A percentile compares a stretch with the other conserved stretches of the same genome.
phyloP scores from a whole-genome alignment of 2,888 invertebrate genomes.

The Syrphus vitripennis region DNA sequence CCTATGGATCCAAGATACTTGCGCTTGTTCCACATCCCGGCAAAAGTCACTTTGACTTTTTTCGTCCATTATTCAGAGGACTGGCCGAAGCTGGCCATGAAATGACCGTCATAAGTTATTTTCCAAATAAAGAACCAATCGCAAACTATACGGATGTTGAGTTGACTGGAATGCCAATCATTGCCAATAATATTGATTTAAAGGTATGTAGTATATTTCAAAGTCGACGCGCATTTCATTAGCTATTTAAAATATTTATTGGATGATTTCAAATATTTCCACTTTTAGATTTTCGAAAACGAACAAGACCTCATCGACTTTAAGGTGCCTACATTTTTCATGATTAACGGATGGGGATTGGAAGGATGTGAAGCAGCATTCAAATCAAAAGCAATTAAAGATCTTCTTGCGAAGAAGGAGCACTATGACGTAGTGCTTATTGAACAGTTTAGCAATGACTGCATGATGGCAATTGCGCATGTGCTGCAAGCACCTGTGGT shows the following conservation, averaged over 20 bases:
- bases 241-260: not conserved
- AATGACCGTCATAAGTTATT: conserved; percentile 80
- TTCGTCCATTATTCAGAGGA: conserved; percentile 79
- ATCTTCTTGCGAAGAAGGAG: conserved; percentile 76
- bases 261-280: not conserved
- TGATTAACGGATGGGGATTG: conserved; percentile 76
- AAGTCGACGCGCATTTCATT: not conserved
- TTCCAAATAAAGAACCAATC: conserved; percentile 77
- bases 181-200: conserved; percentile 76
- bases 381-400: conserved; percentile 74
- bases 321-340: conserved; percentile 76
- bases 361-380: conserved; percentile 74
- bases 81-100: conserved; percentile 80
- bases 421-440: conserved; percentile 86
- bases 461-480: conserved; percentile 85
- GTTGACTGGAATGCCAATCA: conserved; percentile 74
- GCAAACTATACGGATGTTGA: conserved; percentile 77
- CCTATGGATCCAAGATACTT: conserved; percentile 74
- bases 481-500: conserved; percentile 84
- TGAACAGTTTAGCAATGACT: conserved; percentile 87
- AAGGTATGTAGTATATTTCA: conserved; percentile 71
- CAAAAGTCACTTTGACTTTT: conserved; percentile 81
- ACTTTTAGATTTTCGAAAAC: conserved; percentile 59
- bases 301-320: conserved; percentile 70
- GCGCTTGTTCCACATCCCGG: conserved; percentile 80